These are phyloP conservation scores for Myotis yumanensis DNA, from an alignment of 2,113 vertebrate genomes.

Conservation along the genomic window DNA sequence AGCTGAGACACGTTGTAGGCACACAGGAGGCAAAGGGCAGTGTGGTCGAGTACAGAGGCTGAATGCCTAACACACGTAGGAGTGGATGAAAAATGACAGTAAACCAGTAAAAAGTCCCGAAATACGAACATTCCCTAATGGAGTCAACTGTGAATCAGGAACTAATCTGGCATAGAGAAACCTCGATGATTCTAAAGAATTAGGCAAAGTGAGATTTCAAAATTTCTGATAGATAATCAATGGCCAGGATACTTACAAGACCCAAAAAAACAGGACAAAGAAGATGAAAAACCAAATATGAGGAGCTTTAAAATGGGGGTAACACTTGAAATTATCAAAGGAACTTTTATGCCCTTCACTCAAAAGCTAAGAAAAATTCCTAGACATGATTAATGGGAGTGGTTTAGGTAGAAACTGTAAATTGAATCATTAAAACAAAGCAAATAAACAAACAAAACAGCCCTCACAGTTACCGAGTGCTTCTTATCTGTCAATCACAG, in stretches of 20 bases:
- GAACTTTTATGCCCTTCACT: not conserved
- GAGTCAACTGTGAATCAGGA: not conserved
- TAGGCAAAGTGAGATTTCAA: not conserved
- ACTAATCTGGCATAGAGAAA: not conserved
- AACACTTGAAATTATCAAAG: not conserved
- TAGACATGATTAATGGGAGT: not conserved
- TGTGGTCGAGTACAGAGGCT: not conserved
- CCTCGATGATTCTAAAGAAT: not conserved
- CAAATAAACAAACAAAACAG: not conserved
- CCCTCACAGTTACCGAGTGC: not conserved
- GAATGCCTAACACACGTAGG: not conserved
- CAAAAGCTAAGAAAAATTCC: not conserved
- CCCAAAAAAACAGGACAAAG: not conserved
- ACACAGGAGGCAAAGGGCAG: not conserved
- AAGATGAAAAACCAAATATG: not conserved
- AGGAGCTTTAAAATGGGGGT: not conserved
- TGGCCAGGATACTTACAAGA: constrained; percentile 23
- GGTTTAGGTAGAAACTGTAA: not conserved
- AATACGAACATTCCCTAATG: not conserved
- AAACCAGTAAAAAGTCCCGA: not conserved
- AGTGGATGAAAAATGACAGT: not conserved
- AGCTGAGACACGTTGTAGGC: not conserved
- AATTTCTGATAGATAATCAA: constrained; percentile 27
- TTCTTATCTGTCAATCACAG: not conserved
- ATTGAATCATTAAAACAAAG: not conserved